Evolutionary conservation across 1,140 invertebrate genomes (phyloP).

Genomic region (Platorchestia sp.): DNA sequence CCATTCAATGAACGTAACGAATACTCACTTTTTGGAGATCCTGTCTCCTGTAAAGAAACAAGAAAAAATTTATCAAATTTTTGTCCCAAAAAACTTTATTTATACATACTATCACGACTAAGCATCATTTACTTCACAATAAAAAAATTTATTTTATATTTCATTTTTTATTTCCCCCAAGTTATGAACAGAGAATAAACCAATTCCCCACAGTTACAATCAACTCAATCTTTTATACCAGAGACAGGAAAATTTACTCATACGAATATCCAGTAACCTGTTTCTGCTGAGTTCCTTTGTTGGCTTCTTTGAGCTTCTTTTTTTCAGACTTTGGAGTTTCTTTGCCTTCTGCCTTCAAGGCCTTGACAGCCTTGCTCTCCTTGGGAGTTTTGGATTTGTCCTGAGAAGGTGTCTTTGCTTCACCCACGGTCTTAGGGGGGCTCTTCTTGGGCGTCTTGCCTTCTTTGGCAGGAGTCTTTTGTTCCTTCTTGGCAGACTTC

Average conservation of each 20-base stretch:
- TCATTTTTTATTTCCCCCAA: not conserved
- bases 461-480: not conserved
- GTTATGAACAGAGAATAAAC: not conserved
- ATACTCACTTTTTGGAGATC: not conserved
- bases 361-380: slow-evolving; percentile 63
- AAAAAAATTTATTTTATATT: not conserved
- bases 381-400: slow-evolving; percentile 68
- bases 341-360: slow-evolving; percentile 38
- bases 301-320: slow-evolving; percentile 63
- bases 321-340: slow-evolving; percentile 60
- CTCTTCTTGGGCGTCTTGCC: not conserved
- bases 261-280: not conserved
- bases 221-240: not conserved
- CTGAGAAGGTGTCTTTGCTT: slow-evolving; percentile 17
- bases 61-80: not conserved
- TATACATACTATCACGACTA: not conserved
- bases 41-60: not conserved
- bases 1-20: not conserved
- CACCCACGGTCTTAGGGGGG: not conserved
- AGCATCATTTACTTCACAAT: not conserved
- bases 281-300: slow-evolving; percentile 58
- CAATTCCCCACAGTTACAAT: not conserved
- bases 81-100: not conserved
- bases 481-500: not conserved
- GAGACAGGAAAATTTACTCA: not conserved